A percentile compares a stretch with the other conserved stretches of the same genome.
Conservation (phyloP, 2,888 invertebrate genomes). For the Coenonympha arcania region DNA sequence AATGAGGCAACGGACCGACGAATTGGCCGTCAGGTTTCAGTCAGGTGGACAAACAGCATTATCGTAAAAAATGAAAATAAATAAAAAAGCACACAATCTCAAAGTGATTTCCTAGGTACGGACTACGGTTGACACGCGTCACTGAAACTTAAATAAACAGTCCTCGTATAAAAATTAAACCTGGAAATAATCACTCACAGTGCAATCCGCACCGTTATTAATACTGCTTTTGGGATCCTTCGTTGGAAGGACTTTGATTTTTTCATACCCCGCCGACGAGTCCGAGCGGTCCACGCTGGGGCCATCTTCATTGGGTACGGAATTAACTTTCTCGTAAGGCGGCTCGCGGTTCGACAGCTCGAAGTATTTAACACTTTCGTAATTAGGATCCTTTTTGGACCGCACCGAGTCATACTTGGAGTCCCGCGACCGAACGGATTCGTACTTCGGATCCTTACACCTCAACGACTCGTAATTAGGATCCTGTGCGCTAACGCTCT, state of each 20-base stretch:
- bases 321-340: constrained; percentile 78
- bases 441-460: constrained; percentile 81
- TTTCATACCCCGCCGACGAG: constrained; percentile 61
- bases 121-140: constrained; percentile 3
- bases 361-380: constrained; percentile 85
- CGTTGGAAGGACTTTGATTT: constrained; percentile 52
- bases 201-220: constrained; percentile 55
- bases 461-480: constrained; percentile 79
- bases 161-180: constrained; percentile 41
- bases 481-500: constrained; percentile 79
- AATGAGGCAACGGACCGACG: too few species aligned
- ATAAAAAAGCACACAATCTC: constrained; percentile 57
- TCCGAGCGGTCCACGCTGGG: constrained; percentile 54
- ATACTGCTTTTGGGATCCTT: constrained; percentile 59
- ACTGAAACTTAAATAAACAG: constrained; percentile 9
- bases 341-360: constrained; percentile 76
- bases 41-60: too few species aligned
- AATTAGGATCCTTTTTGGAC: constrained; percentile 80
- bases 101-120: constrained; percentile 30
- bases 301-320: constrained; percentile 39
- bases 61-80: constrained; percentile 46
- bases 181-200: constrained; percentile 68
- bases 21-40: too few species aligned
- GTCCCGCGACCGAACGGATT: constrained; percentile 74
- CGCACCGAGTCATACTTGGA: constrained; percentile 76